These are phyloP conservation scores for Melanotaenia trifasciata DNA, from an alignment of 2,797 vertebrate species.

Conservation along the genomic window DNA sequence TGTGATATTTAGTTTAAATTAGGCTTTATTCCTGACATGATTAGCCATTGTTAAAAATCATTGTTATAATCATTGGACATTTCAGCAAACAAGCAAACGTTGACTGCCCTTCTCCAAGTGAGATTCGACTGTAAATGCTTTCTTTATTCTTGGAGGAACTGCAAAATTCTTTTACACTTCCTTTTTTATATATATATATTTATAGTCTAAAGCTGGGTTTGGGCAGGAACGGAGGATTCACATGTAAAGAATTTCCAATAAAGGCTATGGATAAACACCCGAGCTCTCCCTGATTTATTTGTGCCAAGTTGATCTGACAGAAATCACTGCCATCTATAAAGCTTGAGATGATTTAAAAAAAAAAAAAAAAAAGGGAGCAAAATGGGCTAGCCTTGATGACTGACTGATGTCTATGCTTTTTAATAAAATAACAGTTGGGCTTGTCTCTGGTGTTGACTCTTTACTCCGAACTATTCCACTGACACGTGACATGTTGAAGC, in stretches of 20 bases:
- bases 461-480: constrained; percentile 17
- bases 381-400: constrained; percentile 24
- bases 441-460: constrained; percentile 42
- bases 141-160: constrained; percentile 74
- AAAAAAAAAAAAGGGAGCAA: constrained; percentile 28
- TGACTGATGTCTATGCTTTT: constrained; percentile 71
- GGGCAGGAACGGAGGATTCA: constrained; percentile 61
- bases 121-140: constrained; percentile 75
- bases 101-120: constrained; percentile 62
- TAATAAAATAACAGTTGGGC: constrained; percentile 75
- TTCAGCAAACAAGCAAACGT: constrained; percentile 46
- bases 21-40: constrained; percentile 36
- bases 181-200: constrained; percentile 75
- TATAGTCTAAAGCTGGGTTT: constrained; percentile 75
- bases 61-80: constrained; percentile 39
- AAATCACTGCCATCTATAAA: constrained; percentile 78
- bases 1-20: constrained; percentile 31
- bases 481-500: not conserved
- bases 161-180: constrained; percentile 77
- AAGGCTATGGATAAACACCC: constrained; percentile 64
- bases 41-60: constrained; percentile 33
- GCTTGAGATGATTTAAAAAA: constrained; percentile 45
- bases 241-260: constrained; percentile 78
- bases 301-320: constrained; percentile 39
- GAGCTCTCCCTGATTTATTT: constrained; percentile 53